A percentile compares a stretch with the other conserved stretches of the same genome.
Evolutionary conservation across 1,140 invertebrate species (phyloP).

Genomic region (Anoplophora glabripennis): DNA sequence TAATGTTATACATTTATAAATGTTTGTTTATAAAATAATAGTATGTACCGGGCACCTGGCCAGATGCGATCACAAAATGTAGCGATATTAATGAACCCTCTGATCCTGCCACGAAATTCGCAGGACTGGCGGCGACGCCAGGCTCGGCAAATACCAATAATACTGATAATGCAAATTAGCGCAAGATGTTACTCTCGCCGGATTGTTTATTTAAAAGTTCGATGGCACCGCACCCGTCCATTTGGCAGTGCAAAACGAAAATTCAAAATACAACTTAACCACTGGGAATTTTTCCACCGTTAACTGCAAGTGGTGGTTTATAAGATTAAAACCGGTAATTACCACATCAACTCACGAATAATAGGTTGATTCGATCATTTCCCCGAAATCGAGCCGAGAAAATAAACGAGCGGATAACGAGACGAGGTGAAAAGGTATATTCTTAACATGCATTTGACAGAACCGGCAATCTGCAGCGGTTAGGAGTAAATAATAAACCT

Average conservation of each 20-base stretch:
- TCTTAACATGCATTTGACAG: constrained; percentile 16
- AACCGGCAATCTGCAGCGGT: constrained; percentile 25
- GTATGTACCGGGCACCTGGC: too few relatives aligned
- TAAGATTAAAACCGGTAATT: constrained; percentile 13
- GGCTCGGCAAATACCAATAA: constrained; percentile 5
- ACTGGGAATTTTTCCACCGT: neutral
- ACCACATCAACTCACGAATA: constrained; percentile 12
- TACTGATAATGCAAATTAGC: constrained; percentile 11
- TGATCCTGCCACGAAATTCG: too few relatives aligned
- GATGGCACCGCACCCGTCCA: neutral
- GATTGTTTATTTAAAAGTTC: too few relatives aligned
- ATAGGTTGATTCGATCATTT: constrained; percentile 3
- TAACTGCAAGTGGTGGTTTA: constrained; percentile 5
- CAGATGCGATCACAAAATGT: too few relatives aligned
- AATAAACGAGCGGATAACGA: constrained; percentile 16
- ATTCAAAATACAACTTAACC: too few relatives aligned
- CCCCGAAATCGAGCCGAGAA: constrained; percentile 6
- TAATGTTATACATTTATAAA: too few relatives aligned
- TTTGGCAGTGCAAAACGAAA: neutral
- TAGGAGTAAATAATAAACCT: constrained; percentile 28
- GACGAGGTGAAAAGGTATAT: constrained; percentile 21
- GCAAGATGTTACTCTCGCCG: neutral
- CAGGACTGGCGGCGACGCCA: neutral
- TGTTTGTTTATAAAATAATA: too few relatives aligned
- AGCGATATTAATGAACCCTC: too few relatives aligned